A percentile compares a stretch with the other conserved stretches of the same genome.
These are phyloP conservation scores for Aythya baeri DNA, from an alignment of 2,113 vertebrate species.

Conservation along the genomic window DNA sequence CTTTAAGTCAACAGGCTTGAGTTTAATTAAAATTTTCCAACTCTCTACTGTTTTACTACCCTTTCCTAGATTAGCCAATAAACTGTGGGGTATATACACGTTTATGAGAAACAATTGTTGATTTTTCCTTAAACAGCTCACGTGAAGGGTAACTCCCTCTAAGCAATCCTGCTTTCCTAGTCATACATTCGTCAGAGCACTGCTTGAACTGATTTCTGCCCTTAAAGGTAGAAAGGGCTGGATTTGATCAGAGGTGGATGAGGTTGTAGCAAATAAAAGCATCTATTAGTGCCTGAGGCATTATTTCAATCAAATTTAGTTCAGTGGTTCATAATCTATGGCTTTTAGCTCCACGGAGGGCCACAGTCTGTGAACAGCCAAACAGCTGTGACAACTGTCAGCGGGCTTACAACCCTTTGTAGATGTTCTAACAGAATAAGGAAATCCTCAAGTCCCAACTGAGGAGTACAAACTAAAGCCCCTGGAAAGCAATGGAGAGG, in stretches of 20 bases:
- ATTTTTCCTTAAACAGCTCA: not conserved
- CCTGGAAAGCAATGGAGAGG: not conserved
- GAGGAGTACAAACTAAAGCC: not conserved
- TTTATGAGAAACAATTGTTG: slow-evolving; percentile 52
- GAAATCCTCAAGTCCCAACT: not conserved
- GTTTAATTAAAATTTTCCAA: slow-evolving; percentile 70
- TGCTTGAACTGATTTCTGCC: not conserved
- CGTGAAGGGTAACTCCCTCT: not conserved
- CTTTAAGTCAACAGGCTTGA: slow-evolving; percentile 5
- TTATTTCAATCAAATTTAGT: not conserved
- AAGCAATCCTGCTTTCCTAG: not conserved
- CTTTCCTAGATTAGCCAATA: not conserved
- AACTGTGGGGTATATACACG: slow-evolving; percentile 21
- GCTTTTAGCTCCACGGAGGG: not conserved
- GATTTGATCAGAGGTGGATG: not conserved
- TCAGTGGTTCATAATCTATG: not conserved
- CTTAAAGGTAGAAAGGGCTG: not conserved
- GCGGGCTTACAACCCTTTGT: not conserved
- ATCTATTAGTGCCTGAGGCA: not conserved
- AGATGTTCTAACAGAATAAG: not conserved
- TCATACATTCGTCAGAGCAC: not conserved
- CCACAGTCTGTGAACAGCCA: not conserved
- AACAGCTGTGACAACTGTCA: not conserved
- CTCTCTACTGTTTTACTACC: slow-evolving; percentile 33
- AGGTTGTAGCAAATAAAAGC: not conserved